phyloP scores from a whole-genome alignment of 2,797 vertebrate genomes.

The Pelochelys cantorii region DNA sequence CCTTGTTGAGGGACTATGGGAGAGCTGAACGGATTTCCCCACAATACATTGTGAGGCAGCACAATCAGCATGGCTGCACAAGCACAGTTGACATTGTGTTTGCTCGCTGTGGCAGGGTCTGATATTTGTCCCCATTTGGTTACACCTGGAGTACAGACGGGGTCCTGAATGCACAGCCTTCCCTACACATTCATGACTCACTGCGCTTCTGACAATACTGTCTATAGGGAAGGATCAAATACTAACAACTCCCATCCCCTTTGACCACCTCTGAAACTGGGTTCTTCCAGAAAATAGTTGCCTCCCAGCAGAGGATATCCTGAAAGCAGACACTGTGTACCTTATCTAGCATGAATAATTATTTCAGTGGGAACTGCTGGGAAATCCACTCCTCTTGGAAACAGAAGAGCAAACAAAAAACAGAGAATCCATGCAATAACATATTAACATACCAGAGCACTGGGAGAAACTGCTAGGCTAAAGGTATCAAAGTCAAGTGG shows the following conservation, averaged over 20 bases:
- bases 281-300: constrained; percentile 1
- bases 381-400: constrained; percentile 61
- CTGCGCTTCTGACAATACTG: background rate
- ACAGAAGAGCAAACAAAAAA: constrained; percentile 3
- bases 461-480: background rate
- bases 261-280: constrained; percentile 10
- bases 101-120: constrained; percentile 42
- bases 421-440: background rate
- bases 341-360: constrained; percentile 33
- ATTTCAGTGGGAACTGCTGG: constrained; percentile 63
- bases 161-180: background rate
- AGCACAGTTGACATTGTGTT: background rate
- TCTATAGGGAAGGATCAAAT: background rate
- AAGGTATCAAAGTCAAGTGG: background rate
- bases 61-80: constrained; percentile 7
- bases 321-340: constrained; percentile 33
- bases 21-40: background rate
- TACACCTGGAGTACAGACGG: background rate
- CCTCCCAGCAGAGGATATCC: constrained; percentile 70
- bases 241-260: background rate
- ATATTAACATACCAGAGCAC: background rate
- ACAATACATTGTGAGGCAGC: constrained; percentile 43
- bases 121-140: background rate
- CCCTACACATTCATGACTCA: constrained; percentile 1
- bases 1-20: background rate